Base-by-base conservation (phyloP, 1,140 invertebrate species). In the Drosophila novamexicana region DNA sequence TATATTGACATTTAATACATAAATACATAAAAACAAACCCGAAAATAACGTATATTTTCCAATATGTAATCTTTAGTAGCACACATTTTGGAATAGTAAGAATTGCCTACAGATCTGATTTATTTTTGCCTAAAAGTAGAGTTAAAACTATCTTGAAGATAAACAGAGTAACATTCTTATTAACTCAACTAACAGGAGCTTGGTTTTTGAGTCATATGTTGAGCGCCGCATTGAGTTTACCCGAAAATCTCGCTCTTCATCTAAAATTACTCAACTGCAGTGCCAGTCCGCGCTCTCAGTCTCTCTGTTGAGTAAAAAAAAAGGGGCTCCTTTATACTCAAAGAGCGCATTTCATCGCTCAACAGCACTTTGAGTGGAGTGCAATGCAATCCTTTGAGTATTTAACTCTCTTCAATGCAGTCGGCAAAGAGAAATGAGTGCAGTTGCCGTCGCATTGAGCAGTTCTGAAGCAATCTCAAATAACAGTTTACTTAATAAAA, bases 341-440 rank as follows among this genome's bases (percentile, higher is more conserved):
- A 63, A 37, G 22, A 47, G 45, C 22, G 22, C 22, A 22, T 22
- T 22, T 29, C 66, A 61, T 64, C 70, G 8, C 40, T 59, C 18
- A 47, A 40, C 8, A 22, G 14, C 39, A 32, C 3, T n/a, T 1
- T 6, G 57, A 52, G 22, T 22, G 22, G n/a, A 63, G 39, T 49
- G 37, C 18, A 42, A 34, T 2, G 5, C 7, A 49, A 22, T 61
- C 6, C 14, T 40, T 49, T 40, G 22, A 37, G 29, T 9, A 22
- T n/a, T 69, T 37, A 47, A 47, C 59, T 29, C 65, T 67, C 65
- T 42, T 58, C 7, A 14, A 16, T 37, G 22, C 1, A 52, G 42
- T 14, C 9, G 14, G 12, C 18, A 12, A 67, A 67, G 65, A 59
- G 65, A 29, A 50, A 37, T 36, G 22, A 58, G 65, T 32, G 53